Evolutionary conservation across 2,797 vertebrate genomes (phyloP), one percentile per base, ranked within the genome.

Genomic region (Propithecus perrieri): DNA sequence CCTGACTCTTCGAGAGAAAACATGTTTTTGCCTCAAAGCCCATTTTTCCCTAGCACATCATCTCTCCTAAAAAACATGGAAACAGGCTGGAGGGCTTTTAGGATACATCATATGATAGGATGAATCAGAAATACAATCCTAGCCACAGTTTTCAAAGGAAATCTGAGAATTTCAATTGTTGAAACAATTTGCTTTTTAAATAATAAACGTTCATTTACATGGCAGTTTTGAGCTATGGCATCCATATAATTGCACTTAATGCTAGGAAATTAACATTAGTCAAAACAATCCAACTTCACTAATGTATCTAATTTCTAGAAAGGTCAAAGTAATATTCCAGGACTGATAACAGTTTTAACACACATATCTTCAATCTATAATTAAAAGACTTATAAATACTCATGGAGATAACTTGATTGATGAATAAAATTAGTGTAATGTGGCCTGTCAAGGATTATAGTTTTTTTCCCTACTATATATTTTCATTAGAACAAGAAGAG

Each of bases 401-500:
- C 59, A 92, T 4, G 15, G 33, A 57, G 83, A 71, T 81, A n/a
- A 30, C 35, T 41, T 46, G 17, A 86, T 30, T 55, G n/a, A 89
- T 9, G n/a, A 85, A 95, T 33, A 74, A 85, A 92, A 12, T 76
- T 33, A 59, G 50, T 11, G 4, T 71, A 71, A 55, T 12, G 2
- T 53, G 14, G 1, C 24, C 84, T 86, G 22, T 71, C 75, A 95
- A 88, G 8, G 41, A 81, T 11, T 43, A 85, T 0, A 84, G 7
- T 11, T 50, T 95, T 85, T 61, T 91, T 69, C 41, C 83, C 74
- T 83, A 46, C 30, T 59, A 48, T 13, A 7, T 30, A 57, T 75
- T 91, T 91, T 59, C 30, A 88, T 46, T 41, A 95, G 41, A 96
- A 92, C 67, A 48, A 2, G 26, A 96, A 89, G 28, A 79, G 1